Percentiles rank a stretch among this genome's conserved stretches.
These are phyloP conservation scores for Elgaria multicarinata DNA, from an alignment of 2,113 vertebrate genomes.

Conservation along the genomic window DNA sequence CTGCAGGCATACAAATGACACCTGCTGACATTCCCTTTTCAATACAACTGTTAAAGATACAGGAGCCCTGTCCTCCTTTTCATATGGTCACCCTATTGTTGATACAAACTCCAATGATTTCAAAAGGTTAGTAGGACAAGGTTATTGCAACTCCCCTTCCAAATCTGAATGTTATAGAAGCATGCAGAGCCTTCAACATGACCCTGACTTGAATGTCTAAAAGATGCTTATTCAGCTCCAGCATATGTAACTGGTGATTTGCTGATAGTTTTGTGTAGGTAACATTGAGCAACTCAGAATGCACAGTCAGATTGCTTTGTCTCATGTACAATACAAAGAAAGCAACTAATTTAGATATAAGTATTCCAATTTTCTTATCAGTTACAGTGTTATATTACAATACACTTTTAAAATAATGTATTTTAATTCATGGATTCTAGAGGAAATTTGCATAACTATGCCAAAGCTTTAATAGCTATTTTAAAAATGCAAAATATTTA, in stretches of 20 bases:
- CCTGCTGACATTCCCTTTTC: too few relatives aligned
- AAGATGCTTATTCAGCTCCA: background rate
- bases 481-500: background rate
- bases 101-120: background rate
- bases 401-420: slow-evolving; percentile 1
- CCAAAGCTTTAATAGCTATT: background rate
- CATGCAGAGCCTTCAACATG: background rate
- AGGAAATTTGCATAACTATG: background rate
- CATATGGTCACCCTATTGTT: too few relatives aligned
- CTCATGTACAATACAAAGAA: background rate
- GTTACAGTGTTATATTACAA: background rate
- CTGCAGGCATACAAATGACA: too few relatives aligned
- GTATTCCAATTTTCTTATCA: background rate
- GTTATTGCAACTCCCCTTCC: background rate
- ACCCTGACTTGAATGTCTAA: background rate
- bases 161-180: background rate
- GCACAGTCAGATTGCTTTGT: background rate
- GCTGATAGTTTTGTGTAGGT: background rate
- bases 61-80: too few relatives aligned
- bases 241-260: background rate
- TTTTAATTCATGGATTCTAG: background rate
- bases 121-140: background rate
- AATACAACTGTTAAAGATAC: too few relatives aligned
- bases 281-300: background rate
- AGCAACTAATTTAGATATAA: slow-evolving; percentile 1